Evolutionary conservation across 2,888 invertebrate species (phyloP).

Genomic region (Athalia circularis): DNA sequence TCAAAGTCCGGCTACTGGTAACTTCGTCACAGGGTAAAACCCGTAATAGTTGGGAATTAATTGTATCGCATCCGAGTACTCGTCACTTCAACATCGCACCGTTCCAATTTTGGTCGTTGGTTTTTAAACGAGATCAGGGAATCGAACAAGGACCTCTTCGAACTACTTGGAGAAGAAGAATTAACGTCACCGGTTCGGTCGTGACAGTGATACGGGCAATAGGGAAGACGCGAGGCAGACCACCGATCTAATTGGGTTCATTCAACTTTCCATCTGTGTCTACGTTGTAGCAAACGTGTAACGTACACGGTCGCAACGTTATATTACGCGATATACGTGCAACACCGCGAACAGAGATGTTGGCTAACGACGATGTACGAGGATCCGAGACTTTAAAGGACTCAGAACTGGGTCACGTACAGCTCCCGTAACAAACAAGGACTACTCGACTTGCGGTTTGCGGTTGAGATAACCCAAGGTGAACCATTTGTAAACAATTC

Average conservation of each 20-base stretch:
- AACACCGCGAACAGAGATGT: neutral
- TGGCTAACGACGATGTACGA: neutral
- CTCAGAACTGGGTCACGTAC: conserved; percentile 9
- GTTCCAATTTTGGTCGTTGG: no score
- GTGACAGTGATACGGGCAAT: neutral
- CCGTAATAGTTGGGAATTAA: no score
- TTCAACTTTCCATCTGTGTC: neutral
- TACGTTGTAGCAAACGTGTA: neutral
- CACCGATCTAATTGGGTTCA: conserved; percentile 16
- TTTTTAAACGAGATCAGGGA: no score
- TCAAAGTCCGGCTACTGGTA: neutral
- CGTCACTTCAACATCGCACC: no score
- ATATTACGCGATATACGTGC: neutral
- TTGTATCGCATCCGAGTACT: no score
- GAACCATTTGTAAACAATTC: conserved; percentile 9
- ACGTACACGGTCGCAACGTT: neutral
- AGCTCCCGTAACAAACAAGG: conserved; percentile 6
- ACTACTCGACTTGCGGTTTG: conserved; percentile 26
- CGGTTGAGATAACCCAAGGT: conserved; percentile 21
- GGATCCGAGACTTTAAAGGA: conserved; percentile 27
- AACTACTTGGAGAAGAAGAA: neutral
- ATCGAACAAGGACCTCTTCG: no score
- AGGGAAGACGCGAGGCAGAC: neutral
- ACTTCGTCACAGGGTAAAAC: no score
- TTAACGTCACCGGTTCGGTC: neutral